Conservation (phyloP, 1,140 invertebrate genomes). For the Campoletis sonorensis region DNA sequence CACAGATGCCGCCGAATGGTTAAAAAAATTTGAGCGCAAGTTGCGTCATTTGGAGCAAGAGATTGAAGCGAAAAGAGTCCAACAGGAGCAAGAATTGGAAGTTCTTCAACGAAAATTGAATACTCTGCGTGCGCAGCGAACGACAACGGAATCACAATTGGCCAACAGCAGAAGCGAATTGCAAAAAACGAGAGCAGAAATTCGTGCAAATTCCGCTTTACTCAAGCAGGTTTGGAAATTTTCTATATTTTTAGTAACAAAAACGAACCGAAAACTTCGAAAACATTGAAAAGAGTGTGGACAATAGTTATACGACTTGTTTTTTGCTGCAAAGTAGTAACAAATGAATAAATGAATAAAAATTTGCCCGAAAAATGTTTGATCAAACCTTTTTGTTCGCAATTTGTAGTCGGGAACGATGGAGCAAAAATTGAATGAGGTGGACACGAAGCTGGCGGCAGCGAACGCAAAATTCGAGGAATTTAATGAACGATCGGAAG, state of each 20-base stretch:
- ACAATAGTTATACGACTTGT: neutral
- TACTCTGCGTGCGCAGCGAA: conserved; percentile 70
- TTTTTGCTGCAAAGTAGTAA: neutral
- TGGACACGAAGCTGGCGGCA: conserved; percentile 68
- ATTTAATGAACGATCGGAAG: conserved; percentile 62
- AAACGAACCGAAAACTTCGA: too few relatives aligned
- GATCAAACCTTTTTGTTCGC: neutral
- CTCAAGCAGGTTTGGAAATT: conserved; percentile 24
- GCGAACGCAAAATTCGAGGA: conserved; percentile 61
- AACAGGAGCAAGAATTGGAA: conserved; percentile 74
- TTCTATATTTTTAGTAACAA: neutral
- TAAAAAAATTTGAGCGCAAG: conserved; percentile 71
- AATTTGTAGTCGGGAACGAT: conserved; percentile 66
- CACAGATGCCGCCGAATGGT: conserved; percentile 60
- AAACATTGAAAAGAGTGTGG: too few relatives aligned
- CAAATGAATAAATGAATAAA: too few relatives aligned
- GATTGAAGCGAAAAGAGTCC: conserved; percentile 68
- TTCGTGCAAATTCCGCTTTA: conserved; percentile 50
- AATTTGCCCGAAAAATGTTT: too few relatives aligned
- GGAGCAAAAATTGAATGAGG: conserved; percentile 67
- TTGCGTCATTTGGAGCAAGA: conserved; percentile 69
- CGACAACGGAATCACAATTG: conserved; percentile 74
- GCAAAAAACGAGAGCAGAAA: conserved; percentile 77
- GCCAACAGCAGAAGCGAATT: conserved; percentile 75
- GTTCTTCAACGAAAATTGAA: conserved; percentile 76